phyloP scores from a whole-genome alignment of 1,140 invertebrate species.

The Drosophila ironensis region DNA sequence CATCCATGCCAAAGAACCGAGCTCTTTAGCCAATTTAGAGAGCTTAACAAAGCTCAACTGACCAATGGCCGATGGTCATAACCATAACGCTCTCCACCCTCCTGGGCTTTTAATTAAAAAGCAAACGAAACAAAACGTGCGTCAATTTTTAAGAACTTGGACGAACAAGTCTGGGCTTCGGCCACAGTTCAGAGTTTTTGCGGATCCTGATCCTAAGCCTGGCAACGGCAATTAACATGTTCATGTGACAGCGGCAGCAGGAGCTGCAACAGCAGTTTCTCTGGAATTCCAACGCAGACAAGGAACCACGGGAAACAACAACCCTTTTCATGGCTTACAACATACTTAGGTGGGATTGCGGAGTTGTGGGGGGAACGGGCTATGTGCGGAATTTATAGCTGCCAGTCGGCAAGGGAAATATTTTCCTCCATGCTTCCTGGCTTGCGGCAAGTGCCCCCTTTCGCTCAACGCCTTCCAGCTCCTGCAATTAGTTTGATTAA shows the following conservation, averaged over 20 bases:
- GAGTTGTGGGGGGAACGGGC: constrained; percentile 1
- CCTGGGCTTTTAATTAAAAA: constrained; percentile 72
- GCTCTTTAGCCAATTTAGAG: constrained; percentile 77
- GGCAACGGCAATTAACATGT: constrained; percentile 73
- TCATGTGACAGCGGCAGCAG: constrained; percentile 55
- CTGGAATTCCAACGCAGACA: constrained; percentile 59
- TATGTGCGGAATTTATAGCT: constrained; percentile 66
- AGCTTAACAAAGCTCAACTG: constrained; percentile 63
- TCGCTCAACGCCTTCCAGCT: constrained; percentile 1
- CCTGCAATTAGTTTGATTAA: constrained; percentile 75
- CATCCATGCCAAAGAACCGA: constrained; percentile 39
- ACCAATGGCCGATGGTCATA: constrained; percentile 65
- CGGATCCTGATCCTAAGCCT: constrained; percentile 12
- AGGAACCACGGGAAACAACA: constrained; percentile 20
- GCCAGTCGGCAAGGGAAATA: constrained; percentile 39
- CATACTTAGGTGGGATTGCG: constrained; percentile 48
- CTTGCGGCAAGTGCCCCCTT: constrained; percentile 14
- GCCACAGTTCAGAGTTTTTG: neutral
- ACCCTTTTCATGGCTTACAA: constrained; percentile 69
- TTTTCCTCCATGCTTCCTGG: constrained; percentile 6
- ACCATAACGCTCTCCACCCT: constrained; percentile 29
- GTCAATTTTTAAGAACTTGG: constrained; percentile 75
- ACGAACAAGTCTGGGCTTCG: constrained; percentile 56
- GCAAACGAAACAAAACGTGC: constrained; percentile 54
- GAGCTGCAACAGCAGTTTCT: constrained; percentile 39